Percentiles rank a stretch among this genome's conserved stretches.
phyloP scores from a whole-genome alignment of 2,797 vertebrate species.

The Rhinatrema bivittatum region DNA sequence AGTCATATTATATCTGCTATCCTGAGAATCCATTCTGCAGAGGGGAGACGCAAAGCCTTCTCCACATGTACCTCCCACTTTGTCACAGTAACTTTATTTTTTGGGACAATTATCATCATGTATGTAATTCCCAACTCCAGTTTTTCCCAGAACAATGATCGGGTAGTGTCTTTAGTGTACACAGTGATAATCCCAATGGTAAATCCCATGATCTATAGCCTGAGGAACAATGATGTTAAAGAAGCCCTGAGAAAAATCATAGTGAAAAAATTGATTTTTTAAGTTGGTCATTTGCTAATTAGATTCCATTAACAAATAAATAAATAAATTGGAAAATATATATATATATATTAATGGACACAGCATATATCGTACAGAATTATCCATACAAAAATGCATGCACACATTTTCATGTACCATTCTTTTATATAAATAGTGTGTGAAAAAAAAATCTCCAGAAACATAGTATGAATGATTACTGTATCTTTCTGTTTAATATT shows the following conservation, averaged over 20 bases:
- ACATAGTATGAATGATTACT: no score
- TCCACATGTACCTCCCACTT: slow-evolving; percentile 2
- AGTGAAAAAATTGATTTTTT: no score
- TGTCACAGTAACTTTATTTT: background rate
- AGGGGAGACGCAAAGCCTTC: slow-evolving; percentile 1
- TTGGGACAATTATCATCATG: slow-evolving; percentile 5
- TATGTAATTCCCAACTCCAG: slow-evolving; percentile 1
- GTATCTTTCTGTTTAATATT: no score
- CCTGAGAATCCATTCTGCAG: background rate
- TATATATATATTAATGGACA: no score
- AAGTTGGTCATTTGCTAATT: no score
- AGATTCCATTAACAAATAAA: no score
- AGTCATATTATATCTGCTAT: background rate
- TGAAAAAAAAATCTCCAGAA: no score
- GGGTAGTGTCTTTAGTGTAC: background rate
- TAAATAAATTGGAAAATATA: no score
- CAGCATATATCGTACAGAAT: no score
- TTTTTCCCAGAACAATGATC: background rate
- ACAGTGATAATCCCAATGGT: background rate
- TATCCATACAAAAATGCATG: no score
- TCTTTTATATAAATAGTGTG: no score
- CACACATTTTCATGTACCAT: no score
- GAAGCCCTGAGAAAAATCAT: background rate
- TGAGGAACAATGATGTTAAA: slow-evolving; percentile 3
- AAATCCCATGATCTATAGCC: slow-evolving; percentile 2